Base-by-base conservation (phyloP, 2,113 vertebrate species). In the Falcunculus frontatus region DNA sequence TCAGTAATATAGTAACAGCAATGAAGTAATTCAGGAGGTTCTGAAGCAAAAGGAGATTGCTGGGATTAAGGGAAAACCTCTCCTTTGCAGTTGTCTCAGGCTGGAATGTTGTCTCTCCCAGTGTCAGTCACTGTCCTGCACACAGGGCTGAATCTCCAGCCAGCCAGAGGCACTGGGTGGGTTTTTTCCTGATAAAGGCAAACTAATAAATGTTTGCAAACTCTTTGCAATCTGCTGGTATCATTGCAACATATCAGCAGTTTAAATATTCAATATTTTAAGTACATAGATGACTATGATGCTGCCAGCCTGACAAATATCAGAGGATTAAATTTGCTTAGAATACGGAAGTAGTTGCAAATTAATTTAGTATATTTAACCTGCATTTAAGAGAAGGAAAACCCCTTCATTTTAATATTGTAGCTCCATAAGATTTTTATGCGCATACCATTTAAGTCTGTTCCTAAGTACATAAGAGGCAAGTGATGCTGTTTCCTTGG, bases 351-450 rank as follows among this genome's bases (percentile, higher is more conserved):
- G 90, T 88, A 77, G 72, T 37, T 87, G 62, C 53, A 93, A 94
- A 96, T 96, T 88, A 92, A 95, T 95, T 95, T 94, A 88, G 64
- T 68, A 7, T 88, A 67, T 92, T 94, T 91, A 86, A 91, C 87
- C 57, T 88, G 49, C 6, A 3, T 84, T 93, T 83, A 86, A n/a
- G 67, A 87, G 35, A 55, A 78, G 62, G 60, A 93, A 92, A 89
- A 6, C 27, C 46, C 85, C n/a, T 93, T 84, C 46, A 67, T 90
- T 97, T 95, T 73, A 93, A 89, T 89, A 63, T 32, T 82, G 67
- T 82, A 82, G 26, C 67, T 87, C 64, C 18, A 44, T 74, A 55
- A 77, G 80, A 57, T 80, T 91, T 93, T 84, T 85, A 79, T 85
- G 56, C 76, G 32, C 59, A 5, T 62, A 64, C 56, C 56, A 65